Conservation (phyloP, 2,797 vertebrate genomes). For the Lutjanus argentimaculatus region DNA sequence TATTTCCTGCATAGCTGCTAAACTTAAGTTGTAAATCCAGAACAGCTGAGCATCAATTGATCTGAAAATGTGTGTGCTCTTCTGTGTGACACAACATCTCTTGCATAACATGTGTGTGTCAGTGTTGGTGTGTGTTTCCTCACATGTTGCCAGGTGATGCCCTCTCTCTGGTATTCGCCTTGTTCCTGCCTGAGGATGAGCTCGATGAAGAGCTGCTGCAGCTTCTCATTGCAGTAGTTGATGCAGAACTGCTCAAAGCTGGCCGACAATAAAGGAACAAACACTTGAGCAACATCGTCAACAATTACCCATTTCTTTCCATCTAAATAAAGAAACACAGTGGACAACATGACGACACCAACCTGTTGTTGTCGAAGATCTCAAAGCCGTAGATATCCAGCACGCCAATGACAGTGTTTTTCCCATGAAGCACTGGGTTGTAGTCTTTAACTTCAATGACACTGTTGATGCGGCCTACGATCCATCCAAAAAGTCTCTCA, state of each 20-base stretch:
- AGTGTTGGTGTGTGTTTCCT: slow-evolving; percentile 59
- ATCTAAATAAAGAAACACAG: neutral
- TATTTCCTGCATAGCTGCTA: neutral
- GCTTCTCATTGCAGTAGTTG: slow-evolving; percentile 98
- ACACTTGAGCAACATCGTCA: slow-evolving; percentile 17
- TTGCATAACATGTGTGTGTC: neutral
- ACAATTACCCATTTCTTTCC: neutral
- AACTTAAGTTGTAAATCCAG: neutral
- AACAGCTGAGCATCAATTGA: neutral
- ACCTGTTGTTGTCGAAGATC: slow-evolving; percentile 94
- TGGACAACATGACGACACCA: neutral
- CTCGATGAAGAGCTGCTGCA: slow-evolving; percentile 99
- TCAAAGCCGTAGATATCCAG: slow-evolving; percentile 97
- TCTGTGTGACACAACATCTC: neutral
- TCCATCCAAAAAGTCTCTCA: slow-evolving; percentile 94
- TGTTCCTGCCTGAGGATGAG: slow-evolving; percentile 94
- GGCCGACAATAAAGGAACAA: slow-evolving; percentile 18
- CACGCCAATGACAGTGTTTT: slow-evolving; percentile 95
- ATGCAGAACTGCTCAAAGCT: slow-evolving; percentile 99
- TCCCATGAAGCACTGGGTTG: slow-evolving; percentile 90
- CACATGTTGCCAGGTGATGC: slow-evolving; percentile 92
- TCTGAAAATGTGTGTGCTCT: neutral
- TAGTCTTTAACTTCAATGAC: slow-evolving; percentile 90
- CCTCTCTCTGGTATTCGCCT: slow-evolving; percentile 92
- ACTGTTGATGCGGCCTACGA: slow-evolving; percentile 90